Percentiles rank a stretch among this genome's conserved stretches.
Conservation (phyloP, 2,113 vertebrate genomes). For the Neotoma lepida region DNA sequence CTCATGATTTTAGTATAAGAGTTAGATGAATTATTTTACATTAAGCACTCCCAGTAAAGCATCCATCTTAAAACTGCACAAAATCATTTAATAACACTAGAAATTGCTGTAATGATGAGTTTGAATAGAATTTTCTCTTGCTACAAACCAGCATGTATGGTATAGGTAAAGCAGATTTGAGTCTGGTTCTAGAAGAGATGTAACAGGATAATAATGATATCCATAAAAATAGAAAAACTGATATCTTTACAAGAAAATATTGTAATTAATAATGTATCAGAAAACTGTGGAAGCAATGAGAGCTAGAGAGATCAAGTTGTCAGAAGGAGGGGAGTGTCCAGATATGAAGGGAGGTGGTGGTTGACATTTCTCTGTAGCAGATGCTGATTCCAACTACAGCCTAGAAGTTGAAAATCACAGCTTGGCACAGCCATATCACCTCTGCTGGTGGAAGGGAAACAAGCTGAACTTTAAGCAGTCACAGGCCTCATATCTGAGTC, state of each 20-base stretch:
- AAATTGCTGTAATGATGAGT: neutral
- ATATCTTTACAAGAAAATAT: neutral
- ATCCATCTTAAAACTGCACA: neutral
- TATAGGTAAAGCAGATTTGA: slow-evolving; percentile 4
- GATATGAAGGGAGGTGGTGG: neutral
- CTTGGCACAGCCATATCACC: neutral
- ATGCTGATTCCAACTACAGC: neutral
- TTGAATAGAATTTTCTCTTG: slow-evolving; percentile 5
- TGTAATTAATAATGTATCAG: neutral
- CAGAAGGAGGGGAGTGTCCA: neutral
- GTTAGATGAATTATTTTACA: neutral
- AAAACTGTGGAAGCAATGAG: neutral
- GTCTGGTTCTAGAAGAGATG: neutral
- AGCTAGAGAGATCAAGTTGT: neutral
- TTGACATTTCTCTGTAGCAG: neutral
- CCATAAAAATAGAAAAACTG: neutral
- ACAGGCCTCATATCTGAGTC: neutral
- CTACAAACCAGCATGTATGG: neutral
- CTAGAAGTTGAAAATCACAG: neutral
- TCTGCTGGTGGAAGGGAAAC: neutral
- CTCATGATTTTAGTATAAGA: neutral
- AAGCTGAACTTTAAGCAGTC: neutral
- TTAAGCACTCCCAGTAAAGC: neutral
- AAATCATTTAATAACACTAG: slow-evolving; percentile 19
- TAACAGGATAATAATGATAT: neutral